Evolutionary conservation across 1,140 invertebrate species (phyloP), one percentile per base, ranked within the genome.

Genomic region (Pogonognathellus flavescens): DNA sequence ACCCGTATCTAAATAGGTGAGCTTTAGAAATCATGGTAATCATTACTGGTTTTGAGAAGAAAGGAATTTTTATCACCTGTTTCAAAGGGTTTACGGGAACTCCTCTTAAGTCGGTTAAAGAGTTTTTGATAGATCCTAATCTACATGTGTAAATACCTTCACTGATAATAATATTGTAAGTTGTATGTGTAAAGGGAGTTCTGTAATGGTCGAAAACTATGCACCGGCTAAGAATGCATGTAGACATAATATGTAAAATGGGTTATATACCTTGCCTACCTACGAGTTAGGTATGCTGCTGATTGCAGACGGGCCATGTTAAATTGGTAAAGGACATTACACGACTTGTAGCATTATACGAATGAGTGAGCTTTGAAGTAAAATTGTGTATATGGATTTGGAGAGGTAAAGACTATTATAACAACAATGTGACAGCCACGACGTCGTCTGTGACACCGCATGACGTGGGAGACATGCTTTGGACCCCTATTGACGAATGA

Each of bases 51-150:
- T 76, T 76, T 76, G 70, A 31, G 70, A 49, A 76, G 31, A 18
- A n/a, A 76, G 41, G 70, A 76, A 76, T 76, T 76, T 76, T 49
- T 76, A 76, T 76, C 70, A 76, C 70, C 70, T 76, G 70, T 76
- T 76, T 76, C n/a, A 76, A 76, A 76, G 70, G 70, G 70, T 76
- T 76, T 25, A 31, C n/a, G 31, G 70, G 31, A 16, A 76, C 31
- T 76, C 41, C 70, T 76, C n/a, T 76, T 76, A 76, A 76, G 70
- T 76, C 25, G 70, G 70, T 76, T 76, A 76, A 41, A n/a, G 41
- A 76, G 70, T 76, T 76, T 76, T 76, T 76, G 70, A 76, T 76
- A 76, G 70, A 76, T 76, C 31, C 70, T 76, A 76, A 76, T 76
- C 70, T 41, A 16, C 10, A 31, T 76, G 25, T 76, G 31, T 76